These are phyloP conservation scores for Corvus hawaiiensis DNA, from an alignment of 2,113 vertebrate species.

Conservation along the genomic window DNA sequence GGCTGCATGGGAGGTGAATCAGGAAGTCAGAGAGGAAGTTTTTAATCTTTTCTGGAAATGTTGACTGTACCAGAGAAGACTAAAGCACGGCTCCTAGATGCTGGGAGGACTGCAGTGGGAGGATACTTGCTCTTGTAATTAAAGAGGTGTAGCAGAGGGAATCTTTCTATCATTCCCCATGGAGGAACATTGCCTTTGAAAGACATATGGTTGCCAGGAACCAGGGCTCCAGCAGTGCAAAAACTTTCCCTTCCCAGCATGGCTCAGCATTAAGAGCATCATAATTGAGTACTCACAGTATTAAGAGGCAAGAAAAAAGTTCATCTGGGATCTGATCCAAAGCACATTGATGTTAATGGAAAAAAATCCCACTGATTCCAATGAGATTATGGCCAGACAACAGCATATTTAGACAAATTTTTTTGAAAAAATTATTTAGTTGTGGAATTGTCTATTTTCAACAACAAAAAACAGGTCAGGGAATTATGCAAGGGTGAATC, in stretches of 20 bases:
- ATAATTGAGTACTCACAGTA: not conserved
- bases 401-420: not conserved
- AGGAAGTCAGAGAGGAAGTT: not conserved
- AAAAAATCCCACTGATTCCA: not conserved
- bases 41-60: not conserved
- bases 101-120: not conserved
- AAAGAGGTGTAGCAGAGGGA: not conserved
- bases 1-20: not conserved
- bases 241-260: not conserved
- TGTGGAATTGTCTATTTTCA: not conserved
- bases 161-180: not conserved
- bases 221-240: not conserved
- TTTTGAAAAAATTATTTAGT: not conserved
- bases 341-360: not conserved
- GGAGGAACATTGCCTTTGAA: not conserved
- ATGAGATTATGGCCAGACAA: not conserved
- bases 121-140: not conserved
- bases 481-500: not conserved
- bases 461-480: not conserved
- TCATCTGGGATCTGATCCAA: not conserved
- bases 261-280: not conserved
- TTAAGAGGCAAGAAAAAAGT: not conserved
- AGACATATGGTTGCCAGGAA: not conserved
- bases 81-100: not conserved
- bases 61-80: not conserved